Conservation (phyloP, 2,888 invertebrate genomes). For the Leptinotarsa haldemani region DNA sequence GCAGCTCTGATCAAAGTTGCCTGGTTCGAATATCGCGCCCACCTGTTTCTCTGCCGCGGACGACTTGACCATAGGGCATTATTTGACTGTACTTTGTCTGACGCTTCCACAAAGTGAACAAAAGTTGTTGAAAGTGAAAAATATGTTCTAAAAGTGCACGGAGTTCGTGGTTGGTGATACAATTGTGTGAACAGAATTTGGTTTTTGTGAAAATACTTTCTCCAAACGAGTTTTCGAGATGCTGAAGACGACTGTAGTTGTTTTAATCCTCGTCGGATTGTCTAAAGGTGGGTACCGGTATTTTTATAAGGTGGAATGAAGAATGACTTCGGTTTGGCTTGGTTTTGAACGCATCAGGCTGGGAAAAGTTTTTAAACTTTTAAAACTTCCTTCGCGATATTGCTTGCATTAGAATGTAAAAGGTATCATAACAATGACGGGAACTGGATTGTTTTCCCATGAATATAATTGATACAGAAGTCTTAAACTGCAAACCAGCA, state of each 20-base stretch:
- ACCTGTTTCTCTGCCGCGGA: slow-evolving; percentile 25
- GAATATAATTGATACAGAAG: not conserved
- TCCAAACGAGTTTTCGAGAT: slow-evolving; percentile 23
- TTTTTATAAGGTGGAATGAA: slow-evolving; percentile 17
- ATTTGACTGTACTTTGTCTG: slow-evolving; percentile 16
- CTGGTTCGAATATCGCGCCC: slow-evolving; percentile 24
- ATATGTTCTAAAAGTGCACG: slow-evolving; percentile 9
- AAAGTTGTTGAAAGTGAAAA: slow-evolving; percentile 14
- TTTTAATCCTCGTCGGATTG: slow-evolving; percentile 25
- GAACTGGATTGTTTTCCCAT: not conserved
- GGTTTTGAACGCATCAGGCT: not conserved
- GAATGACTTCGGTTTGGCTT: slow-evolving; percentile 1
- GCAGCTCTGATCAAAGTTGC: slow-evolving; percentile 22
- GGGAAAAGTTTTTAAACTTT: not conserved
- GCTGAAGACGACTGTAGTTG: slow-evolving; percentile 24
- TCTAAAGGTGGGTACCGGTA: slow-evolving; percentile 27
- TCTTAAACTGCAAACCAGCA: not conserved
- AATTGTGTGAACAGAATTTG: slow-evolving; percentile 10
- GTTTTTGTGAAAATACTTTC: slow-evolving; percentile 23
- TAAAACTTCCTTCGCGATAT: not conserved
- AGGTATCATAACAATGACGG: not conserved
- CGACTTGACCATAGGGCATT: slow-evolving; percentile 23
- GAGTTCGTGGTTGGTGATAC: slow-evolving; percentile 1
- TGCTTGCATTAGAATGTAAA: not conserved
- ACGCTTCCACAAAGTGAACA: slow-evolving; percentile 17